Evolutionary conservation across 2,888 invertebrate species (phyloP).

Genomic region (Volucella inflata): DNA sequence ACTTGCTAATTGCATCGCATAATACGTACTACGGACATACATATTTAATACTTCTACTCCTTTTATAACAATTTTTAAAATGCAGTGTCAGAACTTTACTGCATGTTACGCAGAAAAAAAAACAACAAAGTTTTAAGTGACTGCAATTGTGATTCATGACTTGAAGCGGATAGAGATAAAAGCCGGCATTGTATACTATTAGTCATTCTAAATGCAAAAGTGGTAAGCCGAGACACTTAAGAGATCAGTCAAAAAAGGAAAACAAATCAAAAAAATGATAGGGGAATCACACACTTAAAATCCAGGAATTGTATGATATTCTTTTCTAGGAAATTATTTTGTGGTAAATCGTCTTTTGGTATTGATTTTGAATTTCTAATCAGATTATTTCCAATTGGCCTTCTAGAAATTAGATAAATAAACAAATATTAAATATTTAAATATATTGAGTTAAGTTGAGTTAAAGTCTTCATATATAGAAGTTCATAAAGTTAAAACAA

Average conservation of each 20-base stretch:
- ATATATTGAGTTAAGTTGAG: no score
- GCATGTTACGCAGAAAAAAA: not conserved
- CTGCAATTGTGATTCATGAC: no score
- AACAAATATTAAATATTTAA: no score
- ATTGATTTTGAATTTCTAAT: no score
- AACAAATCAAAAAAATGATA: not conserved
- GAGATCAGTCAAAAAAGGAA: not conserved
- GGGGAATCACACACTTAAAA: no score
- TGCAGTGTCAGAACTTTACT: constrained; percentile 3
- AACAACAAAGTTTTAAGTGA: not conserved
- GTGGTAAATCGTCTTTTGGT: no score
- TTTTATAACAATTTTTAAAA: constrained; percentile 12
- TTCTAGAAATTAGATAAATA: no score
- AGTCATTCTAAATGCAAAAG: not conserved
- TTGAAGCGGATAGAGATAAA: not conserved
- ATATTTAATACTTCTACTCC: not conserved
- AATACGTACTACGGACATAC: not conserved
- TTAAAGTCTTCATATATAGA: no score
- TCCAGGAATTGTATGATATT: no score
- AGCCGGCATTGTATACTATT: not conserved
- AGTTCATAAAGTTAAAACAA: no score
- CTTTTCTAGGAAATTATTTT: no score
- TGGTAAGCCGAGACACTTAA: not conserved
- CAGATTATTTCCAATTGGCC: no score
- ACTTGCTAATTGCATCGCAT: constrained; percentile 29